Evolutionary conservation across 2,797 vertebrate species (phyloP).

Genomic region (Dicrostonyx torquatus): DNA sequence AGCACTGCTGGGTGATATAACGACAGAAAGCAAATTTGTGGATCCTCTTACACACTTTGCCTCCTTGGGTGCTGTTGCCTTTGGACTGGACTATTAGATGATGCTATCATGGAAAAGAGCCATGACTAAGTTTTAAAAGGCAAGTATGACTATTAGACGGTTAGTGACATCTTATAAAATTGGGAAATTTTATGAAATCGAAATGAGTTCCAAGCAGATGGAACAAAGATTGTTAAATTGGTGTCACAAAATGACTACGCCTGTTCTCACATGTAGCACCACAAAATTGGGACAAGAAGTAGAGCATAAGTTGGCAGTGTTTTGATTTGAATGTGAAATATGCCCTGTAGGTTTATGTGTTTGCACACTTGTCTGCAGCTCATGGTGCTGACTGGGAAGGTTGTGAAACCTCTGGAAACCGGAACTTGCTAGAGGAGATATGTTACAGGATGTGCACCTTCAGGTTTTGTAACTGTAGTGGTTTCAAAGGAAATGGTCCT

Average conservation of each 20-base stretch:
- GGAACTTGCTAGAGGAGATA: not conserved
- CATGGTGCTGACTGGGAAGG: not conserved
- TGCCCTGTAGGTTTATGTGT: not conserved
- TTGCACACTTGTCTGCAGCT: not conserved
- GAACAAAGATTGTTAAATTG: conserved; percentile 11
- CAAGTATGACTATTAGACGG: not conserved
- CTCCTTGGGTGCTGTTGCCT: conserved; percentile 12
- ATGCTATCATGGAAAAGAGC: conserved; percentile 43
- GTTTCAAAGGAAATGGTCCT: not conserved
- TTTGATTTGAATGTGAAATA: not conserved
- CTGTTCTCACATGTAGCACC: not conserved
- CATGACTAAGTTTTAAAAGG: conserved; percentile 2
- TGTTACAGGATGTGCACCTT: too few species aligned
- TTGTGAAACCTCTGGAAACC: not conserved
- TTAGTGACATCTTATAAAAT: conserved; percentile 8
- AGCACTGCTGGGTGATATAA: not conserved
- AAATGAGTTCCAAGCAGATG: conserved; percentile 31
- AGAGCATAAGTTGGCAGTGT: not conserved
- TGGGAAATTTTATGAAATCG: conserved; percentile 46
- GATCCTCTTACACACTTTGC: not conserved
- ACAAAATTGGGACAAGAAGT: not conserved
- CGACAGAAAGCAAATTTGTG: not conserved
- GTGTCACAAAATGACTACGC: not conserved
- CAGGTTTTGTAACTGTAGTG: not conserved
- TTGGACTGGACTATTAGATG: not conserved